These are phyloP conservation scores for Gallinago undulata DNA, from an alignment of 2,113 vertebrate genomes.

Conservation along the genomic window DNA sequence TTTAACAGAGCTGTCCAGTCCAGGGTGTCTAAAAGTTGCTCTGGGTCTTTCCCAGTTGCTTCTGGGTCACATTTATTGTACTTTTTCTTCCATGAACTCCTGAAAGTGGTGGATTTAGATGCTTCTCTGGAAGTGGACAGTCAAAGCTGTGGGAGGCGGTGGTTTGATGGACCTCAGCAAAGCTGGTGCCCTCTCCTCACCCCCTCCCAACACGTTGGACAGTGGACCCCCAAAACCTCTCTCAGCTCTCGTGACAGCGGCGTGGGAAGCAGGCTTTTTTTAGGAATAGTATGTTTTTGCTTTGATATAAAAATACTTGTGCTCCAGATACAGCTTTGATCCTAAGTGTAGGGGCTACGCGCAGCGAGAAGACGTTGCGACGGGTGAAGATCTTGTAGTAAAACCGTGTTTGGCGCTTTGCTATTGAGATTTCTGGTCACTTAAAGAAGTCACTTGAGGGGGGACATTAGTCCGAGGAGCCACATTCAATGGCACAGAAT, in stretches of 20 bases:
- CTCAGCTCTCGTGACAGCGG: neutral
- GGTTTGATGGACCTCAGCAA: neutral
- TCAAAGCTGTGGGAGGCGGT: neutral
- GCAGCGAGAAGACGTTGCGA: neutral
- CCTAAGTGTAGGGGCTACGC: neutral
- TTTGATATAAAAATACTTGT: neutral
- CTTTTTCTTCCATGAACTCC: slow-evolving; percentile 15
- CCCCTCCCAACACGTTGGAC: neutral
- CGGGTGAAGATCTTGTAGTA: neutral
- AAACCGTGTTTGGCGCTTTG: neutral
- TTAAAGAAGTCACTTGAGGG: neutral
- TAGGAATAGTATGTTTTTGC: neutral
- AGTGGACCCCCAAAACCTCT: neutral
- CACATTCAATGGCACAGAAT: neutral
- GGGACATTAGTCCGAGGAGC: neutral
- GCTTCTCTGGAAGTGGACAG: neutral
- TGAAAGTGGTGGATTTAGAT: slow-evolving; percentile 12
- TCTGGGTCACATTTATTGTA: neutral
- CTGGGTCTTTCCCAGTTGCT: neutral
- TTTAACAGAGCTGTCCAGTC: neutral
- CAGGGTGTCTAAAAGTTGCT: neutral
- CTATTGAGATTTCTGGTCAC: neutral
- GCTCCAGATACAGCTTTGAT: neutral
- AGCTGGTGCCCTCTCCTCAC: neutral
- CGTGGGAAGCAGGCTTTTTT: neutral